These are phyloP conservation scores for Polia nebulosa DNA, from an alignment of 2,888 invertebrate genomes.

Conservation along the genomic window DNA sequence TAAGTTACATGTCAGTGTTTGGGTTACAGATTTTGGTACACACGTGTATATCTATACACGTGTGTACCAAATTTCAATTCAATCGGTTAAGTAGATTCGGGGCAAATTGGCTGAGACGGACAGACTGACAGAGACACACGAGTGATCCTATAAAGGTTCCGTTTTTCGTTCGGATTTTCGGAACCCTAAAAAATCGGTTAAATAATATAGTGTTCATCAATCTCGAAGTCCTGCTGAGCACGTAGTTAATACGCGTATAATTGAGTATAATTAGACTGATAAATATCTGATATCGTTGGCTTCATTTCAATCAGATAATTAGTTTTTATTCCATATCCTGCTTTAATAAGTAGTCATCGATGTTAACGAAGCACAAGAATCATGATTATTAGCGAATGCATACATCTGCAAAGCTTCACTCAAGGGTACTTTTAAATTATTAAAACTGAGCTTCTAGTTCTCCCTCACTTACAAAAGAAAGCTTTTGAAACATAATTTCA, in stretches of 20 bases:
- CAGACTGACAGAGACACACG: too few species aligned
- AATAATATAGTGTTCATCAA: not conserved
- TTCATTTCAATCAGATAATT: slow-evolving; percentile 26
- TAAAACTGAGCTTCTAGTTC: slow-evolving; percentile 6
- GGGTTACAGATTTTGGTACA: too few species aligned
- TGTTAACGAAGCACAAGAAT: slow-evolving; percentile 2
- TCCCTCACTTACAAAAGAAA: slow-evolving; percentile 18
- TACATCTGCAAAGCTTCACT: slow-evolving; percentile 21
- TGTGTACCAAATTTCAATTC: too few species aligned
- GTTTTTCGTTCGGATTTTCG: too few species aligned
- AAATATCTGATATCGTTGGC: slow-evolving; percentile 7
- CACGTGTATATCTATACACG: too few species aligned
- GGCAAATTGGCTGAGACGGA: too few species aligned
- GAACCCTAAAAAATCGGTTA: too few species aligned
- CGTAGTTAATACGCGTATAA: not conserved
- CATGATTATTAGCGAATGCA: slow-evolving; percentile 15
- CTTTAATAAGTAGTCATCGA: slow-evolving; percentile 29
- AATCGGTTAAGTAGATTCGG: too few species aligned
- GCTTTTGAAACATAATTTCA: slow-evolving; percentile 52
- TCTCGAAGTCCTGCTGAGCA: not conserved
- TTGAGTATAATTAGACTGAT: slow-evolving; percentile 31
- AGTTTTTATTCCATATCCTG: slow-evolving; percentile 19
- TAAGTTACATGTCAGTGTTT: too few species aligned
- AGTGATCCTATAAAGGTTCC: too few species aligned
- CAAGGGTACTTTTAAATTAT: slow-evolving; percentile 35